Percentiles rank a stretch among this genome's conserved stretches.
Evolutionary conservation across 2,888 invertebrate genomes (phyloP).

Genomic region (Fissipunctia ypsillon): DNA sequence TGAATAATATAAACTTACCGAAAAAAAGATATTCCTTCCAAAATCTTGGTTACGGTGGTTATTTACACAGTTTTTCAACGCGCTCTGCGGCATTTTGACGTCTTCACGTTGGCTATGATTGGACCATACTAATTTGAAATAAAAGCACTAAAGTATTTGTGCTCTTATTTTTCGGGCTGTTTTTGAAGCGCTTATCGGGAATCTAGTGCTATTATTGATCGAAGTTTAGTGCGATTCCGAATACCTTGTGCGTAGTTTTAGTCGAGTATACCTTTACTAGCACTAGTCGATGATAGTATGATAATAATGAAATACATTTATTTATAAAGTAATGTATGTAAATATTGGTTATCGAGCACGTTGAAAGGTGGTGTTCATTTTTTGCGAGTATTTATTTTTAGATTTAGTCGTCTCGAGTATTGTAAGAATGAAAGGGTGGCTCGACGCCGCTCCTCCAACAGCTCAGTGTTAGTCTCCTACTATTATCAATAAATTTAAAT

Average conservation of each 20-base stretch:
- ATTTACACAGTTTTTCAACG: too few relatives aligned
- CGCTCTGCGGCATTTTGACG: too few relatives aligned
- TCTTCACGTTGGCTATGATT: too few relatives aligned
- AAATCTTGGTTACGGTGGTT: too few relatives aligned
- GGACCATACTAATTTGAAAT: too few relatives aligned
- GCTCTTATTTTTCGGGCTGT: too few relatives aligned
- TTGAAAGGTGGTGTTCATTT: slow-evolving; percentile 59
- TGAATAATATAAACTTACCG: too few relatives aligned
- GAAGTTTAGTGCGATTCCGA: slow-evolving; percentile 41
- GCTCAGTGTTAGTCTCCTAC: slow-evolving; percentile 68
- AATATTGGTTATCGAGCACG: slow-evolving; percentile 65
- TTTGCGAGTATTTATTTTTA: slow-evolving; percentile 69
- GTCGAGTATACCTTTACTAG: slow-evolving; percentile 61
- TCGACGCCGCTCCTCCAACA: slow-evolving; percentile 56
- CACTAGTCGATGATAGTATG: slow-evolving; percentile 59
- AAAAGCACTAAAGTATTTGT: too few relatives aligned
- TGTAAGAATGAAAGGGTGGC: slow-evolving; percentile 63
- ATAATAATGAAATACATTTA: slow-evolving; percentile 50
- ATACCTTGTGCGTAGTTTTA: slow-evolving; percentile 62
- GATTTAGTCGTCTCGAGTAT: slow-evolving; percentile 59
- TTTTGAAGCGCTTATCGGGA: too few relatives aligned
- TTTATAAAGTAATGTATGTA: slow-evolving; percentile 62
- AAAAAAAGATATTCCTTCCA: too few relatives aligned
- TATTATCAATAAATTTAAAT: slow-evolving; percentile 70
- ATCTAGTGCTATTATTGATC: too few relatives aligned